phyloP scores from a whole-genome alignment of 2,888 invertebrate genomes.

The Rhyacophila evoluta region DNA sequence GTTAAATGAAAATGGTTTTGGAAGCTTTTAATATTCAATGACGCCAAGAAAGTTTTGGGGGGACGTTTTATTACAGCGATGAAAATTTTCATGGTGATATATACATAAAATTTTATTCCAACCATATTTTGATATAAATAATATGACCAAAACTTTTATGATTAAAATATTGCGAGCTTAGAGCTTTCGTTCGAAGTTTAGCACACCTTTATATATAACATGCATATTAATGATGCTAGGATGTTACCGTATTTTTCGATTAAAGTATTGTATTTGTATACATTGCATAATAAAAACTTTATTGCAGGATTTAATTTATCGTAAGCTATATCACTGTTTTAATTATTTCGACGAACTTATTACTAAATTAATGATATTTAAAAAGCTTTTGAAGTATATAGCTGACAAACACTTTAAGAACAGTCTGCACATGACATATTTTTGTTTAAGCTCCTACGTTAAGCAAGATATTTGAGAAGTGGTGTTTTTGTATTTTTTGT shows the following conservation, averaged over 20 bases:
- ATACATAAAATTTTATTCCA: slow-evolving; percentile 2
- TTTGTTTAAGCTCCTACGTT: too few species aligned
- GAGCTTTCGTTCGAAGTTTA: not conserved
- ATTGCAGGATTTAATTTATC: too few species aligned
- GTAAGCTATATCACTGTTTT: too few species aligned
- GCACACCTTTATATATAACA: not conserved
- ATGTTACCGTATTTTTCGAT: not conserved
- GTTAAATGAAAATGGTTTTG: slow-evolving; percentile 12
- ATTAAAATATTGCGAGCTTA: not conserved
- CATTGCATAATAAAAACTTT: too few species aligned
- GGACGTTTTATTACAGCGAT: slow-evolving; percentile 16
- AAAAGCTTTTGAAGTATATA: too few species aligned
- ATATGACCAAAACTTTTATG: not conserved
- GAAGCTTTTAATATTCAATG: slow-evolving; percentile 24
- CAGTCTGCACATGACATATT: too few species aligned
- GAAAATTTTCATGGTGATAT: slow-evolving; percentile 21
- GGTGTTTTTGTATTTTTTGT: too few species aligned
- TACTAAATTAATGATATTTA: too few species aligned
- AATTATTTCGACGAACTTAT: too few species aligned
- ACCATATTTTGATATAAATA: slow-evolving; percentile 9
- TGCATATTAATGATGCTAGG: not conserved
- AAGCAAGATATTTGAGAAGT: too few species aligned
- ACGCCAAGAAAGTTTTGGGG: not conserved
- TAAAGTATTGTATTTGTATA: too few species aligned
- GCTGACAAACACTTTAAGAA: too few species aligned